A percentile compares a stretch with the other conserved stretches of the same genome.
Evolutionary conservation across 2,797 vertebrate genomes (phyloP).

Genomic region (Mustela erminea): DNA sequence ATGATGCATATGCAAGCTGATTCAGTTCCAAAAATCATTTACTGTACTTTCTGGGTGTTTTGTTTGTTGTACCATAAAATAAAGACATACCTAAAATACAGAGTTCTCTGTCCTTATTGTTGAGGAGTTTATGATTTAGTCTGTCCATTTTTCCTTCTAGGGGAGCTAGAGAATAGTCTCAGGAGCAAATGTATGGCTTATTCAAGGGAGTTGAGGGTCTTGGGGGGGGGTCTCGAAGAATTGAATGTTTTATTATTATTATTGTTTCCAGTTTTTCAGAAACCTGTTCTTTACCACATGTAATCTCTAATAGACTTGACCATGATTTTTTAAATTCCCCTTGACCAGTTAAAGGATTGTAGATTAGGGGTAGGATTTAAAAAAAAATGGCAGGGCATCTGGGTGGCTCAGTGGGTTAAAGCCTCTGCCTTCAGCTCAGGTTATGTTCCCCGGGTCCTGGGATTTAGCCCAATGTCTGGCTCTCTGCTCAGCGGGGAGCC

Average conservation of each 20-base stretch:
- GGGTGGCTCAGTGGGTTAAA: too few species aligned
- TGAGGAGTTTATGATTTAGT: slow-evolving; percentile 16
- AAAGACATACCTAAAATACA: slow-evolving; percentile 2
- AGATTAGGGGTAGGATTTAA: background rate
- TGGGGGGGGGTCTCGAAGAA: background rate
- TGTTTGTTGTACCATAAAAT: background rate
- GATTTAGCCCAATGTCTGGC: too few species aligned
- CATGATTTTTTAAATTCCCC: background rate
- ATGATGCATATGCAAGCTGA: background rate
- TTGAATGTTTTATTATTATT: background rate
- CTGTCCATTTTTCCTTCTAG: background rate
- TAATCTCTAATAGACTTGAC: background rate
- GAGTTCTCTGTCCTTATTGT: background rate
- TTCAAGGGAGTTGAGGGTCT: background rate
- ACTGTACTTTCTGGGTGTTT: background rate
- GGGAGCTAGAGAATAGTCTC: background rate
- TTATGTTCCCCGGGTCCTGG: too few species aligned
- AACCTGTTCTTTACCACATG: background rate
- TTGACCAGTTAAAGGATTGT: background rate
- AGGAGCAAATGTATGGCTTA: background rate
- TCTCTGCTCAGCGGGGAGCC: too few species aligned
- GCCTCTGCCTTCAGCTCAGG: too few species aligned
- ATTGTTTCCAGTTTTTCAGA: background rate
- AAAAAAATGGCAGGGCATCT: background rate
- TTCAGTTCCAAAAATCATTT: background rate